Evolutionary conservation across 2,797 vertebrate species (phyloP).

Genomic region (Synanceia verrucosa): DNA sequence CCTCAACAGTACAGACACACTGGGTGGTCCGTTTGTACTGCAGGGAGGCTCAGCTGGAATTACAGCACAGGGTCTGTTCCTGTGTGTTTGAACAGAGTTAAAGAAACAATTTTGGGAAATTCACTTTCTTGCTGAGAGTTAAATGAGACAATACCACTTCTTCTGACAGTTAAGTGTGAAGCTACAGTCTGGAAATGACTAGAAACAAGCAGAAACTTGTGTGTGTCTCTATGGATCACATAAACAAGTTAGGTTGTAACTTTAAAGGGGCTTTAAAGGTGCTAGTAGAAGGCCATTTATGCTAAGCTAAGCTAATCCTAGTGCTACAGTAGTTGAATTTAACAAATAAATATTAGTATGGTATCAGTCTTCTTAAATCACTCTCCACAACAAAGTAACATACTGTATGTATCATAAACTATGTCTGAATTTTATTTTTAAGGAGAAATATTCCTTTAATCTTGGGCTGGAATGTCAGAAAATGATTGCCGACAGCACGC

Average conservation of each 20-base stretch:
- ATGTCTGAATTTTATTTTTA: not conserved
- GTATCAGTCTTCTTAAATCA: not conserved
- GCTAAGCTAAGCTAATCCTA: not conserved
- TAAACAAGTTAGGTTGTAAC: not conserved
- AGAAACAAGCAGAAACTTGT: not conserved
- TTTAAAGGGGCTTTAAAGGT: not conserved
- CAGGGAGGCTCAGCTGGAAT: not conserved
- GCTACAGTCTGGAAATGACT: not conserved
- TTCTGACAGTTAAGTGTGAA: not conserved
- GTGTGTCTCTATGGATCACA: not conserved
- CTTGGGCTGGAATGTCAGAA: constrained; percentile 47
- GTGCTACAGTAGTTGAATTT: not conserved
- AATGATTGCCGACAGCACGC: constrained; percentile 31
- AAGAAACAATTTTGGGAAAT: not conserved
- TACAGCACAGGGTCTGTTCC: not conserved
- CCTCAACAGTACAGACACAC: not conserved
- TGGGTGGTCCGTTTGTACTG: not conserved
- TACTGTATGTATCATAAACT: not conserved
- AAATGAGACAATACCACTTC: not conserved
- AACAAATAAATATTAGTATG: not conserved
- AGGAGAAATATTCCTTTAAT: constrained; percentile 11
- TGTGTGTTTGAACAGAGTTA: not conserved
- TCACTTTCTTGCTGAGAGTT: not conserved
- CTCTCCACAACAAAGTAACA: not conserved
- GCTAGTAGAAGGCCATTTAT: not conserved